Conservation (phyloP, 2,888 invertebrate genomes). For the Tinea pellionella region DNA sequence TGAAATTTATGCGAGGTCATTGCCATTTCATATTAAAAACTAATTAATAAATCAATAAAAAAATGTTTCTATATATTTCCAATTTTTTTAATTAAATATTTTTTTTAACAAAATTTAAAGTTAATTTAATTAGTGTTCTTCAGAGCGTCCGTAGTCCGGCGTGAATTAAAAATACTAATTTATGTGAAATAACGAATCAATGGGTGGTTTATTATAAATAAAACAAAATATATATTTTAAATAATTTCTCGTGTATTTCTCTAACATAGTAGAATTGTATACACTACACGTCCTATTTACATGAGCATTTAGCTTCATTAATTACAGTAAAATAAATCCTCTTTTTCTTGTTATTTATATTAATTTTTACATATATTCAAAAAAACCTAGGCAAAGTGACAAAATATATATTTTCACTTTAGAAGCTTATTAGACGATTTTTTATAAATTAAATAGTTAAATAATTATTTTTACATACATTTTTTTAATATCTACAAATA, state of each 20-base stretch:
- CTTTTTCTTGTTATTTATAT: constrained; percentile 61
- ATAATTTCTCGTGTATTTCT: constrained; percentile 53
- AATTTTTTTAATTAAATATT: too few relatives aligned
- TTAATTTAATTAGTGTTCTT: too few relatives aligned
- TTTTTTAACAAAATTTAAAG: too few relatives aligned
- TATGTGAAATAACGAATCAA: too few relatives aligned
- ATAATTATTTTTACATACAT: background rate
- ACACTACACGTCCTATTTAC: constrained; percentile 60
- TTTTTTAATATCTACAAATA: background rate
- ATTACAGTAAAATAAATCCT: constrained; percentile 56
- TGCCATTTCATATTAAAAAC: background rate
- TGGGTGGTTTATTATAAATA: constrained; percentile 13
- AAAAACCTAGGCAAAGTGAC: constrained; percentile 59
- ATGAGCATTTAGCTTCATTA: constrained; percentile 66
- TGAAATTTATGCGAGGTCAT: background rate
- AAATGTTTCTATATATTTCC: too few relatives aligned
- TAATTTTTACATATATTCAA: constrained; percentile 29
- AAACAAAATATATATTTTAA: constrained; percentile 18
- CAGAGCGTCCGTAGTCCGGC: too few relatives aligned
- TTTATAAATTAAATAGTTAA: background rate
- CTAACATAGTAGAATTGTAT: constrained; percentile 64
- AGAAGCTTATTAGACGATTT: constrained; percentile 17
- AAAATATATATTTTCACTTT: constrained; percentile 22
- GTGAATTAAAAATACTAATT: too few relatives aligned
- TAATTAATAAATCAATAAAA: too few relatives aligned